Conservation (phyloP, 2,888 invertebrate genomes). For the Ametastegia equiseti region DNA sequence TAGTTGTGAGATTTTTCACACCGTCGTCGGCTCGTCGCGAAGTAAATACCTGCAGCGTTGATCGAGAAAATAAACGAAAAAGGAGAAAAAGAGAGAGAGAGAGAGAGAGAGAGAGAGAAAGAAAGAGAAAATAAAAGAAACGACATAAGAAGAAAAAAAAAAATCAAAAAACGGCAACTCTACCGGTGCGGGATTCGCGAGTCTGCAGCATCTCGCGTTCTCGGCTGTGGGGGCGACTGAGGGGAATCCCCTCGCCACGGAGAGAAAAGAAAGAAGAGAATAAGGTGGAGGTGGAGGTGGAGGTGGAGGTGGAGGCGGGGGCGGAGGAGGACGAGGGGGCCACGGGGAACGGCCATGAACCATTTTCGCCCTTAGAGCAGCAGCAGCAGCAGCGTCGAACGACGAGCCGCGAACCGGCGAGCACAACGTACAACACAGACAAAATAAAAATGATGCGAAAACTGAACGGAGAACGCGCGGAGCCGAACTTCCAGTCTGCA, state of each 20-base stretch:
- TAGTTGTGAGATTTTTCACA: neutral
- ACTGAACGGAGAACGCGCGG: conserved; percentile 41
- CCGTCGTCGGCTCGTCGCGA: neutral
- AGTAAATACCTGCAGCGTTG: conserved; percentile 9
- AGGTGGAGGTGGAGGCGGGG: conserved; percentile 52
- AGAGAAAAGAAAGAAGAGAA: conserved; percentile 14
- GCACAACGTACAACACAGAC: conserved; percentile 68
- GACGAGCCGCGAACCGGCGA: conserved; percentile 53
- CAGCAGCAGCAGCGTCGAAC: conserved; percentile 52
- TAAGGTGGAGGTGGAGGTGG: conserved; percentile 16
- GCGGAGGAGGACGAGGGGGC: conserved; percentile 45
- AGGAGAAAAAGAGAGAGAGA: no score
- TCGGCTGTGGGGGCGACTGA: conserved; percentile 40
- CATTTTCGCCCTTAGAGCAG: conserved; percentile 69
- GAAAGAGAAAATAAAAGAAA: no score
- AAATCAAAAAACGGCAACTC: conserved; percentile 58
- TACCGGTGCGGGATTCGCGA: conserved; percentile 55
- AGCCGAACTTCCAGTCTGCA: conserved; percentile 36
- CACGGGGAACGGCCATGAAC: conserved; percentile 68
- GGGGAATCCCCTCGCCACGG: conserved; percentile 7
- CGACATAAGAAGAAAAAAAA: conserved; percentile 36
- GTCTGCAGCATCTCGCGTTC: conserved; percentile 47
- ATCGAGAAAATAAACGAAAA: conserved; percentile 28
- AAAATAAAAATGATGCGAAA: conserved; percentile 69
- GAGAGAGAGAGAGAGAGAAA: no score